Percentiles rank a stretch among this genome's conserved stretches.
Conservation (phyloP, 23 tunicate species). For the Styela plicata region DNA sequence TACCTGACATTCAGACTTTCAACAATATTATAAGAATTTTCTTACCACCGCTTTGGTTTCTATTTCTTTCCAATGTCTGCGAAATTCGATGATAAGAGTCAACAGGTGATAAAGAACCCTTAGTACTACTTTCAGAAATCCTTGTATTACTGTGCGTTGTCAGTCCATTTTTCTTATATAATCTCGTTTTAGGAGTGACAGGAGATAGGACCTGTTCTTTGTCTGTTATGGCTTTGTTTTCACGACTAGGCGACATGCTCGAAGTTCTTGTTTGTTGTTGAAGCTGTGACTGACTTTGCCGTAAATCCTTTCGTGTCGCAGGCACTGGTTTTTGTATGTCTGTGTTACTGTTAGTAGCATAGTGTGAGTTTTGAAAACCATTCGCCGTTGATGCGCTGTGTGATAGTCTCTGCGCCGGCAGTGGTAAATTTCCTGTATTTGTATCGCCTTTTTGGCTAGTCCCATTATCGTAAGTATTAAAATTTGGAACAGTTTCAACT, state of each 20-base stretch:
- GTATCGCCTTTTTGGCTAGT: no score
- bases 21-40: no score
- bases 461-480: background rate
- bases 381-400: background rate
- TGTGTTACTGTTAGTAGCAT: background rate
- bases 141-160: background rate
- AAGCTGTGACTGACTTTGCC: background rate
- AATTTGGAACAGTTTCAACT: background rate
- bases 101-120: background rate
- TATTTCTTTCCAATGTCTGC: background rate
- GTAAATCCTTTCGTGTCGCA: background rate
- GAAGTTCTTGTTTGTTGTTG: background rate
- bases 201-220: background rate
- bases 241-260: background rate
- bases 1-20: no score
- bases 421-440: background rate
- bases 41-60: no score
- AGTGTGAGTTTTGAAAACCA: background rate
- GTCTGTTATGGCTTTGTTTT: background rate
- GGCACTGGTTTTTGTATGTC: background rate
- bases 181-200: background rate
- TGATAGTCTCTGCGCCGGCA: background rate
- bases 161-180: background rate
- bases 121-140: background rate
- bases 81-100: background rate